Base-by-base conservation (phyloP, 1,140 invertebrate species). In the Rhagoletis zephyria region DNA sequence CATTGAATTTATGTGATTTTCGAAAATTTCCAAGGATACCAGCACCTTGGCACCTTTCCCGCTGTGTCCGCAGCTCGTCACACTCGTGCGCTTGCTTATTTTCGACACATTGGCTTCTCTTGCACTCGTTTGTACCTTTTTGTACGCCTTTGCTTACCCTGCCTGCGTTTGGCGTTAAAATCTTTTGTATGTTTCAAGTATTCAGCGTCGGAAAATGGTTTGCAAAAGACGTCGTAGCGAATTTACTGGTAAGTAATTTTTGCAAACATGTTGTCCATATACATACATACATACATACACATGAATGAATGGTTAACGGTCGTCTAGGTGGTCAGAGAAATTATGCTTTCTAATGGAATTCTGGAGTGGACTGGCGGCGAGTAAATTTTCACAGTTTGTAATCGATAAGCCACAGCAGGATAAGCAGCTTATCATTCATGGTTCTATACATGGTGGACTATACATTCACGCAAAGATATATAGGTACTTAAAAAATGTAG, bases 1-100 rank as follows among this genome's bases (percentile, higher is more conserved):
- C 59, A 63, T 61, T 63, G 30, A 85, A 85, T 85, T 85, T 85
- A 85, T 59, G 85, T 85, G 85, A 85, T 85, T 85, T 85, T 85
- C 60, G 51, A 60, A 63, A 85, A 81, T 81, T 63, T 85, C 30
- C 40, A 40, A 85, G 85, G 85, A 63, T 85, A 63, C 59, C 48
- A 30, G 1, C 40, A 12, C 48, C 48, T 30, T 9, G 74, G 9
- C 74, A 74, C 48, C 74, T 56, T 19, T 59, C 74, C 74, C 51
- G 48, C 48, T 81, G 74, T 56, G 74, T 81, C 16, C 16, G 74
- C 45, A 65, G 4, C 45, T 81, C 74, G 48, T 16, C 74, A 81
- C 30, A 30, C 30, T 30, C 5, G 19, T 42, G 19, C 74, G 12
- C 30, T 81, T 81, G 74, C 30, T 81, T 81, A 48, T 81, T 81